Evolutionary conservation across 2,888 invertebrate species (phyloP), one percentile per base, ranked within the genome.

Genomic region (Leptarthrus brevirostris): DNA sequence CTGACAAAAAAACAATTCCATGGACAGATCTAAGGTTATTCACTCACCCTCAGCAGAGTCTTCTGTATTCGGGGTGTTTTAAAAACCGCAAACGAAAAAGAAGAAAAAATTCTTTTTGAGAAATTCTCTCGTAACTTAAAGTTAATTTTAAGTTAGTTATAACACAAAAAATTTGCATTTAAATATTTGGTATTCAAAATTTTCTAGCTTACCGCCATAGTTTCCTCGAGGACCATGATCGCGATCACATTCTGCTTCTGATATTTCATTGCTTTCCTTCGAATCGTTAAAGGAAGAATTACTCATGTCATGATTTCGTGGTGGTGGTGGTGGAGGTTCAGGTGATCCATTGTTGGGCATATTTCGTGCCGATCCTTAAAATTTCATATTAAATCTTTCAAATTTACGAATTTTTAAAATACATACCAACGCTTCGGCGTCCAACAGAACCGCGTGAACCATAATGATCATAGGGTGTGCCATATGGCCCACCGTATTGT

Each of bases 251-350:
- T 95, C 95, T 80, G 95, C 95, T 86, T 95, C 95, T 82, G 94
- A 95, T 86, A 95, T 94, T 86, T 95, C 95, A 87, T 95, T 95
- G 86, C 95, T 95, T 85, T 95, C 95, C 88, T 95, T 95, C 83
- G 94, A 94, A 86, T 95, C 95, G 86, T 96, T 95, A 87, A 95
- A 95, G 74, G 91, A 92, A 79, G 92, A 92, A 81, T 92, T 92
- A 80, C 91, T 91, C 79, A 88, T 89, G 84, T 93, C 93, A 81
- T 94, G 93, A 86, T 94, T 94, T 83, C 91, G 91, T 82, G 91
- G 94, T 80, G 91, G 95, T 78, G 92, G 95, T 87, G 90, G 90
- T 79, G 90, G 89, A 58, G 90, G 89, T 84, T 89, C 89, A 80
- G 89, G 85, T 87, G 92, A 82, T 87, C 89, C 87, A 79, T 90